Evolutionary conservation across 2,888 invertebrate genomes (phyloP).

Genomic region (Dermolepida albohirtum): DNA sequence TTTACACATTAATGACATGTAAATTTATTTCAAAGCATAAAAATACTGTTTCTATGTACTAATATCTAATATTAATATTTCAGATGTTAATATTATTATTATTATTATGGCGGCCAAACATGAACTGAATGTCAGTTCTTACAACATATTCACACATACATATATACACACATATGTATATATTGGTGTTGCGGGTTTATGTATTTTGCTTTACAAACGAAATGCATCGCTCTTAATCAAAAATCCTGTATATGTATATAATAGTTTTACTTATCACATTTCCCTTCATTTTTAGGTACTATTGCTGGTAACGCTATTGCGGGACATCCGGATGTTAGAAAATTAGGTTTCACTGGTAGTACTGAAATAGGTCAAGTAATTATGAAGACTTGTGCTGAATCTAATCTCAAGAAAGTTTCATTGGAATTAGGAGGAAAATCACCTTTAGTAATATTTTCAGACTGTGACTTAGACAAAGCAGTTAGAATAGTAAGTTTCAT

Average conservation of each 20-base stretch:
- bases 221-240: constrained; percentile 4
- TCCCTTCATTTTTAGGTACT: constrained; percentile 67
- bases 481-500: constrained; percentile 80
- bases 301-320: constrained; percentile 89
- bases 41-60: too few relatives aligned
- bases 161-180: too few relatives aligned
- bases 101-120: too few relatives aligned
- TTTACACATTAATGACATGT: too few relatives aligned
- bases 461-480: constrained; percentile 94
- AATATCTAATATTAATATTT: too few relatives aligned
- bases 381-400: constrained; percentile 89
- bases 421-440: constrained; percentile 97
- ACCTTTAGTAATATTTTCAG: constrained; percentile 92
- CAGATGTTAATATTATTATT: too few relatives aligned
- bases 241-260: not conserved
- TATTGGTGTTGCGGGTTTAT: too few relatives aligned
- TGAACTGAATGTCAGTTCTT: too few relatives aligned
- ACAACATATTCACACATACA: too few relatives aligned
- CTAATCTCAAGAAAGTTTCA: constrained; percentile 95
- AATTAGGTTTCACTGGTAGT: constrained; percentile 96
- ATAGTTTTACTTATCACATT: too few relatives aligned
- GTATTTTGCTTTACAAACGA: too few relatives aligned
- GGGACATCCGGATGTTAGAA: constrained; percentile 86
- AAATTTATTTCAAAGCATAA: too few relatives aligned
- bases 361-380: constrained; percentile 92